Evolutionary conservation across 2,888 invertebrate genomes (phyloP).

Genomic region (Chalcosyrphus nemorum): DNA sequence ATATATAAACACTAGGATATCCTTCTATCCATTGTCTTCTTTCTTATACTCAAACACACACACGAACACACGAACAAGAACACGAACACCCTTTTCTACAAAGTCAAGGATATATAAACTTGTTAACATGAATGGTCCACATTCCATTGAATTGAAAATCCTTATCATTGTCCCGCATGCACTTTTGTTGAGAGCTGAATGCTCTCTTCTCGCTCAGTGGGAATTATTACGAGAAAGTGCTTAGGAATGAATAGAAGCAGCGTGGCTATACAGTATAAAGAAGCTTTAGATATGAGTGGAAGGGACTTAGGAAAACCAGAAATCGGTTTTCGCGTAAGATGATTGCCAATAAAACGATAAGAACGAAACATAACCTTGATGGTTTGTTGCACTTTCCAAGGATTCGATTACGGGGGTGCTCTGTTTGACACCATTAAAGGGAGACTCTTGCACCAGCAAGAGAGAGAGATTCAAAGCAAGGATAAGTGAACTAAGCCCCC

Average conservation of each 20-base stretch:
- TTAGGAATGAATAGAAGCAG: constrained; percentile 27
- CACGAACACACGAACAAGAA: neutral
- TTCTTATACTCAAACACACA: neutral
- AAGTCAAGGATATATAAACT: constrained; percentile 67
- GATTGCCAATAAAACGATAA: constrained; percentile 67
- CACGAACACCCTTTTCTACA: too few species aligned
- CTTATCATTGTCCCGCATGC: constrained; percentile 71
- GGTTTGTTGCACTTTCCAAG: constrained; percentile 63
- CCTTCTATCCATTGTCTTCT: constrained; percentile 41
- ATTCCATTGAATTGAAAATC: constrained; percentile 68
- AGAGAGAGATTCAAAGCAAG: too few species aligned
- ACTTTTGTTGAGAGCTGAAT: constrained; percentile 57
- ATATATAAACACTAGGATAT: constrained; percentile 34
- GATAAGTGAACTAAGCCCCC: too few species aligned
- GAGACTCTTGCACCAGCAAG: too few species aligned
- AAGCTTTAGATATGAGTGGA: constrained; percentile 7
- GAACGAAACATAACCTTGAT: constrained; percentile 61
- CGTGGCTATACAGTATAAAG: too few species aligned
- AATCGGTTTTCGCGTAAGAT: constrained; percentile 59
- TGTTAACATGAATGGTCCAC: constrained; percentile 70
- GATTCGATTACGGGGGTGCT: constrained; percentile 64
- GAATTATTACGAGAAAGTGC: constrained; percentile 37
- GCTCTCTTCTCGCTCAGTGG: neutral
- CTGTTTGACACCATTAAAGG: constrained; percentile 49
- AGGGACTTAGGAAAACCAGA: constrained; percentile 16